A percentile compares a stretch with the other conserved stretches of the same genome.
Conservation (phyloP, 1,140 invertebrate genomes). For the Metaphire vulgaris region DNA sequence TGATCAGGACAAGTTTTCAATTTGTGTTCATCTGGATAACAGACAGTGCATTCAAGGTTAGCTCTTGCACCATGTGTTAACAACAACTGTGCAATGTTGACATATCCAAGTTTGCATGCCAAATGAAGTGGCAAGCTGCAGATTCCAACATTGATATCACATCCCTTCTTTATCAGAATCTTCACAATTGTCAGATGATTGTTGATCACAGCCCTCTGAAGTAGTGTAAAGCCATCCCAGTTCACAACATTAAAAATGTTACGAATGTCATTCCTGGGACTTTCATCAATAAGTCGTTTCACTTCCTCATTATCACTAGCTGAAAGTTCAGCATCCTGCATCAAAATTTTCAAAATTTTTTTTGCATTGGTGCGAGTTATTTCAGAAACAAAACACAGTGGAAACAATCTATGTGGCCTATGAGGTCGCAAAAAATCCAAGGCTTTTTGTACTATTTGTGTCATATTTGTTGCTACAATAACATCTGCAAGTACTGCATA, state of each 20-base stretch:
- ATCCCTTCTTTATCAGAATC: constrained; percentile 28
- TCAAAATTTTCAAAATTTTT: constrained; percentile 22
- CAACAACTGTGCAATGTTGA: constrained; percentile 26
- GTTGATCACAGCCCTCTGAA: constrained; percentile 25
- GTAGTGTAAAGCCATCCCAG: constrained; percentile 28
- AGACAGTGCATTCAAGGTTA: constrained; percentile 28
- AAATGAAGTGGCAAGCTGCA: constrained; percentile 29
- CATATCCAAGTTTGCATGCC: constrained; percentile 25
- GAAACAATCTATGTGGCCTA: constrained; percentile 24
- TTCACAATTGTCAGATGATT: constrained; percentile 27
- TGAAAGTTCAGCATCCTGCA: constrained; percentile 3
- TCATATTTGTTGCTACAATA: neutral
- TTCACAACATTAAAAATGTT: constrained; percentile 28
- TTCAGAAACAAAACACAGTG: constrained; percentile 27
- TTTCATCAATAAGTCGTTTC: constrained; percentile 27
- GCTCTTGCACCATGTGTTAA: constrained; percentile 26
- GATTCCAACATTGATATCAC: constrained; percentile 27
- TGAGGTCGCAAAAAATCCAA: constrained; percentile 25
- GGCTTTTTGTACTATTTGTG: constrained; percentile 19
- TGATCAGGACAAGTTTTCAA: constrained; percentile 27
- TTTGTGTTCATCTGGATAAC: constrained; percentile 29
- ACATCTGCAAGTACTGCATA: too few relatives aligned
- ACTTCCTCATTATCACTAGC: constrained; percentile 21
- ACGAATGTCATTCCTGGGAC: constrained; percentile 9
- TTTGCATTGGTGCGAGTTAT: constrained; percentile 23